Evolutionary conservation across 2,888 invertebrate genomes (phyloP).

Genomic region (Pachliopta kotzebuea): DNA sequence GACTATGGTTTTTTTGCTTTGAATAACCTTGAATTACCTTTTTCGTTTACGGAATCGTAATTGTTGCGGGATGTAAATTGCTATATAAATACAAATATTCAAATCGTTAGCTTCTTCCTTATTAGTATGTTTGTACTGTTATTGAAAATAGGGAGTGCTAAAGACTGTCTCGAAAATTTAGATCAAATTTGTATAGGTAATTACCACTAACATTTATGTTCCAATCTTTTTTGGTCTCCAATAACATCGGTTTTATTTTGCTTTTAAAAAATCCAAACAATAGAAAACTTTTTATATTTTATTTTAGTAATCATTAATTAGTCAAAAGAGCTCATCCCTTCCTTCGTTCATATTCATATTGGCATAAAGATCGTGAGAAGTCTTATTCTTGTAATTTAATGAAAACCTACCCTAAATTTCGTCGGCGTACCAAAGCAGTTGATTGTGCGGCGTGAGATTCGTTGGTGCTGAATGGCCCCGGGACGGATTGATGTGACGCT

Average conservation of each 20-base stretch:
- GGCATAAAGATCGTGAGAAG: conserved; percentile 17
- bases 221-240: too few species aligned
- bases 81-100: too few species aligned
- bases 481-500: conserved; percentile 28
- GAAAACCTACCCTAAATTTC: conserved; percentile 23
- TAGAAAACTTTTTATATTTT: not conserved
- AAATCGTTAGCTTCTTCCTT: too few species aligned
- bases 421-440: conserved; percentile 20
- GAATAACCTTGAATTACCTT: too few species aligned
- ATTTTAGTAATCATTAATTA: conserved; percentile 11
- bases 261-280: not conserved
- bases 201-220: too few species aligned
- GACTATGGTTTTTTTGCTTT: too few species aligned
- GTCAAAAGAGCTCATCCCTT: conserved; percentile 3
- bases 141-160: too few species aligned
- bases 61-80: too few species aligned
- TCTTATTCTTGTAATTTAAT: conserved; percentile 19
- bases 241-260: not conserved
- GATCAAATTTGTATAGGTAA: too few species aligned
- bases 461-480: conserved; percentile 29
- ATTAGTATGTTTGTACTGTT: too few species aligned
- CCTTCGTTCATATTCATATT: conserved; percentile 17
- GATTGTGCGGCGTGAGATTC: conserved; percentile 30
- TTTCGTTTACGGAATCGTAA: too few species aligned
- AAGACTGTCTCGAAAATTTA: too few species aligned